Evolutionary conservation across 2,888 invertebrate genomes (phyloP).

Genomic region (Megaustenia siamemsis): DNA sequence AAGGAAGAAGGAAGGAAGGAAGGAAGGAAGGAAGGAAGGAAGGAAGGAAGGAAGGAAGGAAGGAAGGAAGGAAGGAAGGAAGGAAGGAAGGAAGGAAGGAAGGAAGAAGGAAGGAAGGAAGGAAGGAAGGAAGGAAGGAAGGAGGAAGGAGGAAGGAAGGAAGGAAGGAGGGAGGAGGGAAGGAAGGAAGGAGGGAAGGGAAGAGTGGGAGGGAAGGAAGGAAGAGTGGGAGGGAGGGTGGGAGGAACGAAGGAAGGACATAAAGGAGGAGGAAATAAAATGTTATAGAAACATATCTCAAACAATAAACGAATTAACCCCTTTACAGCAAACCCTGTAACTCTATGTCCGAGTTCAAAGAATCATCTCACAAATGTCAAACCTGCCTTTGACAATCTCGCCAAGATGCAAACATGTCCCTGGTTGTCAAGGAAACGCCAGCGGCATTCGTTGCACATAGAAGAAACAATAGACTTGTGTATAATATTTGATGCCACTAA

Average conservation of each 20-base stretch:
- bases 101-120: neutral
- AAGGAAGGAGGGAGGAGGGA: constrained; percentile 3
- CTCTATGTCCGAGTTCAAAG: too few species aligned
- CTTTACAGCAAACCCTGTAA: too few species aligned
- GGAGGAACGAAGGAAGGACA: neutral
- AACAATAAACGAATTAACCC: too few species aligned
- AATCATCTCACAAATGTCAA: too few species aligned
- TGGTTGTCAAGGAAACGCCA: too few species aligned
- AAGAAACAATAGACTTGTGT: too few species aligned
- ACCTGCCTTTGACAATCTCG: too few species aligned
- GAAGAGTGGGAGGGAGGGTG: too few species aligned
- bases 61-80: neutral
- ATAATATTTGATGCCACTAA: too few species aligned
- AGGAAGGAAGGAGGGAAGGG: neutral
- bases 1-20: neutral
- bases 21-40: neutral
- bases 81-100: neutral
- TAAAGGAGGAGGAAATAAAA: neutral
- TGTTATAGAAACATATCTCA: too few species aligned
- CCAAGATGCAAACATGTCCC: too few species aligned
- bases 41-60: neutral
- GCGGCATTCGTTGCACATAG: too few species aligned
- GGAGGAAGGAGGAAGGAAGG: constrained; percentile 15
- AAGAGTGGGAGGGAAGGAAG: neutral
- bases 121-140: neutral